Conservation (phyloP, 2,113 vertebrate species). For the Columbina picui region DNA sequence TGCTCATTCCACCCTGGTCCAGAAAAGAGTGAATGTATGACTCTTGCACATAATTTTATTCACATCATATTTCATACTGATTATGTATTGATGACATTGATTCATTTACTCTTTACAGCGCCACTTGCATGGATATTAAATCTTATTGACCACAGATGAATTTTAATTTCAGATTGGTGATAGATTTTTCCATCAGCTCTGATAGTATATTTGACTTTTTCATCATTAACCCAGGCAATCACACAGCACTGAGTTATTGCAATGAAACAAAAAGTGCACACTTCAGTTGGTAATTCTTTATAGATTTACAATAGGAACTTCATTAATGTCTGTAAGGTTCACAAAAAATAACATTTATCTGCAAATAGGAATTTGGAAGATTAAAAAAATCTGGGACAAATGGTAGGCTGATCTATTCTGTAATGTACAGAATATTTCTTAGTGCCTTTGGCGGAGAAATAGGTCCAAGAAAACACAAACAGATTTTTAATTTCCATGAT, state of each 20-base stretch:
- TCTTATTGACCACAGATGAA: conserved; percentile 94
- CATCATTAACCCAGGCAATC: conserved; percentile 86
- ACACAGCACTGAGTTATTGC: conserved; percentile 88
- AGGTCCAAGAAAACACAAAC: background rate
- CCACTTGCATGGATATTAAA: conserved; percentile 93
- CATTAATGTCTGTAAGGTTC: conserved; percentile 83
- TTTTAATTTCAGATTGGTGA: conserved; percentile 95
- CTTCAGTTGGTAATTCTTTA: conserved; percentile 86
- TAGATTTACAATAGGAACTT: conserved; percentile 88
- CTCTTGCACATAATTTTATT: conserved; percentile 89
- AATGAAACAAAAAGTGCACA: conserved; percentile 86
- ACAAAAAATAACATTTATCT: conserved; percentile 78
- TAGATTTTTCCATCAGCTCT: conserved; percentile 95
- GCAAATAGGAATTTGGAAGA: conserved; percentile 74
- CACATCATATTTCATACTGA: conserved; percentile 92
- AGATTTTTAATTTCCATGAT: background rate
- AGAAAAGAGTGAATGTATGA: conserved; percentile 84
- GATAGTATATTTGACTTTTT: conserved; percentile 91
- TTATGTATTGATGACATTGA: conserved; percentile 94
- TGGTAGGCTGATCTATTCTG: conserved; percentile 41
- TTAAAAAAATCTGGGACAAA: conserved; percentile 53
- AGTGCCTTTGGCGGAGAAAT: background rate
- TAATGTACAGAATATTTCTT: background rate
- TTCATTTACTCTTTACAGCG: conserved; percentile 90
- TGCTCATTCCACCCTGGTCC: conserved; percentile 83